A percentile compares a stretch with the other conserved stretches of the same genome.
Conservation (phyloP, 2,113 vertebrate genomes). For the Zosterops lateralis region DNA sequence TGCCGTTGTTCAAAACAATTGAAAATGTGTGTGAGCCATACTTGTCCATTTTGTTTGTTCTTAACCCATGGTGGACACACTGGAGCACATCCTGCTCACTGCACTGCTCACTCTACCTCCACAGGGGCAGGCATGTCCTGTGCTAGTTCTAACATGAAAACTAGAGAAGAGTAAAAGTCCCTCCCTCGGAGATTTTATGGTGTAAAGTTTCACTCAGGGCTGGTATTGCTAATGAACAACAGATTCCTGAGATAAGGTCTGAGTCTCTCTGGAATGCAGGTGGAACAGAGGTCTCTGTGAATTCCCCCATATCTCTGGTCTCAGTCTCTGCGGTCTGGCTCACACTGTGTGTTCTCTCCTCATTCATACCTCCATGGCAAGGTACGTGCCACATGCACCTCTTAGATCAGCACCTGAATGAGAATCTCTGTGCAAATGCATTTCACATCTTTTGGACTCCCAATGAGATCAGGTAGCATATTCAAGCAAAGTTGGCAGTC, state of each 20-base stretch:
- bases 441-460: not conserved
- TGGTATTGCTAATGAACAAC: not conserved
- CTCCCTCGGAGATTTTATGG: not conserved
- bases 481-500: not conserved
- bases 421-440: not conserved
- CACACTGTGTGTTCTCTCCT: not conserved
- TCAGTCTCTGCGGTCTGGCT: not conserved
- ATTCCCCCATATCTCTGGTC: fast-evolving
- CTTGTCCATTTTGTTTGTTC: not conserved
- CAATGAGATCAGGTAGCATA: not conserved
- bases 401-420: not conserved
- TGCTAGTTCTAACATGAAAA: not conserved
- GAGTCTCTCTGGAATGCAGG: not conserved
- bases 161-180: not conserved
- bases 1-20: not conserved
- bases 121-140: not conserved
- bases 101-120: not conserved
- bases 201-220: not conserved
- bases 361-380: not conserved
- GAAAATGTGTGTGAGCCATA: not conserved
- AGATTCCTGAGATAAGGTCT: not conserved
- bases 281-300: not conserved
- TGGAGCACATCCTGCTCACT: not conserved
- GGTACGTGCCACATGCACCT: fast-evolving
- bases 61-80: not conserved